Base-by-base conservation (phyloP, 2,888 invertebrate species). In the Meiosimyza decipiens region DNA sequence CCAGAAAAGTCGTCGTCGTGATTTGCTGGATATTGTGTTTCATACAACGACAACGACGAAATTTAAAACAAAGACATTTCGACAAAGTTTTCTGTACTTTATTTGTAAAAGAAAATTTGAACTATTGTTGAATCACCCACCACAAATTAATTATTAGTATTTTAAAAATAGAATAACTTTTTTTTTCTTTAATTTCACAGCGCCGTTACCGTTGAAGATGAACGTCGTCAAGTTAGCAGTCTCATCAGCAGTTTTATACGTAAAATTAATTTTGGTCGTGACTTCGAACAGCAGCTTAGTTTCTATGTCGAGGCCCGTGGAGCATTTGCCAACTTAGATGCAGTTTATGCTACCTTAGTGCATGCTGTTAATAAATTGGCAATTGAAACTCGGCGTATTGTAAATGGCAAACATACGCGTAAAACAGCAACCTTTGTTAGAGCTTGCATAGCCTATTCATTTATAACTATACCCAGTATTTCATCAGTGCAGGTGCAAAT, bases 391-490 rank as follows among this genome's bases (percentile, higher is more conserved):
- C 88, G 90, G 54, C 90, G 88, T 81, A 90, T 93, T 72, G 91
- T 94, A 5, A 91, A 91, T 77, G 76, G 77, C 22, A 90, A 92
- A 81, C 94, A 95, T 81, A 92, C 93, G 0, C 89, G 92, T 75
- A 94, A 94, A 86, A 95, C 95, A 3, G 92, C 92, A 15, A 93
- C 95, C 79, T 94, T 97, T 89, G 94, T 95, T 49, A 92, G 95
- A 82, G 98, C 98, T 3, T 98, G 98, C 88, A 93, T 95, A 60
- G 98, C 99, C 0, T 99, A 95, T 88, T 94, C 94, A 86, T 98
- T 94, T 87, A 97, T 99, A 75, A 98, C 98, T 11, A 95, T 97
- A 84, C 99, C 99, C n/a, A 98, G 98, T 15, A 91, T 99, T 83
- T 91, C 90, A 80, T 93, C 94, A 74, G 90, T 93, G n/a, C 91